phyloP scores from a whole-genome alignment of 2,797 vertebrate genomes.

The Loriculus beryllinus region DNA sequence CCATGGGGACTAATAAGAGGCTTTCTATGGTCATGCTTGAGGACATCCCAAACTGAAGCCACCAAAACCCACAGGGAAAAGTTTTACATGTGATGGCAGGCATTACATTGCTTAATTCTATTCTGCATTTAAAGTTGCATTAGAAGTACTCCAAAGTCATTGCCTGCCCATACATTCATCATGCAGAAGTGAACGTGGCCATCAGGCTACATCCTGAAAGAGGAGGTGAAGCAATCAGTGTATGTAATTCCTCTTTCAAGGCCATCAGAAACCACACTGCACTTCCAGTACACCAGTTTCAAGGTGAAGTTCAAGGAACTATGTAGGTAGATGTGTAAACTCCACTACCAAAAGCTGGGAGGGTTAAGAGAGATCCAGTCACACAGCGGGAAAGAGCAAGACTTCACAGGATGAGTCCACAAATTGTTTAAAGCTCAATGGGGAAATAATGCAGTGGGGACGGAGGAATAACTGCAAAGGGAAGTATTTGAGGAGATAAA shows the following conservation, averaged over 20 bases:
- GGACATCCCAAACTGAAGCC: not conserved
- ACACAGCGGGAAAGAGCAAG: not conserved
- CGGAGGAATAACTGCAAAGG: not conserved
- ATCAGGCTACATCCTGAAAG: not conserved
- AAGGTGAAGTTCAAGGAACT: not conserved
- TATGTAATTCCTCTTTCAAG: not conserved
- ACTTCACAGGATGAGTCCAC: not conserved
- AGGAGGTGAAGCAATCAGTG: not conserved
- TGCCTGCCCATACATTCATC: not conserved
- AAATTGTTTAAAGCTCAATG: not conserved
- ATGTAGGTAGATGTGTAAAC: not conserved
- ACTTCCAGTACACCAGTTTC: not conserved
- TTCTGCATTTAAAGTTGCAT: not conserved
- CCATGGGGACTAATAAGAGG: not conserved
- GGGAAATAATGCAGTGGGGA: not conserved
- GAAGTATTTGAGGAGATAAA: not conserved
- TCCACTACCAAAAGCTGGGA: not conserved
- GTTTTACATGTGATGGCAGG: not conserved
- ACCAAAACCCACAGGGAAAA: not conserved
- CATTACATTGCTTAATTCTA: not conserved
- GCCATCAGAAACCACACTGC: not conserved
- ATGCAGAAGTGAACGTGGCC: not conserved
- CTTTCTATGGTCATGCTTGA: not conserved
- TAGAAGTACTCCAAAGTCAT: not conserved
- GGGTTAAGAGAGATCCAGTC: not conserved